Evolutionary conservation across 2,113 vertebrate species (phyloP).

Genomic region (Symphodus melops): DNA sequence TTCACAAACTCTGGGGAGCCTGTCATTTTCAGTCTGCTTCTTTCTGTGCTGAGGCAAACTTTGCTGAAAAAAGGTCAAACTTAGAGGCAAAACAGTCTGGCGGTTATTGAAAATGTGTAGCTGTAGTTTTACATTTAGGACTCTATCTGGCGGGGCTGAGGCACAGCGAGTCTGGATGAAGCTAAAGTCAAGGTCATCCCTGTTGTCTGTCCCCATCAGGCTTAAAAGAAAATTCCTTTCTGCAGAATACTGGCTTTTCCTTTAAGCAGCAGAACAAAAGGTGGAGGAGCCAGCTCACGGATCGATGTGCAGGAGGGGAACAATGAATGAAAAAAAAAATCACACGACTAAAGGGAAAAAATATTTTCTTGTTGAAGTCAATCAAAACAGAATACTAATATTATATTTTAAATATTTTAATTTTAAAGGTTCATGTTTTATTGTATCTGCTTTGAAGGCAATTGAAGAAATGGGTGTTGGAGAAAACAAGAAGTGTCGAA

Average conservation of each 20-base stretch:
- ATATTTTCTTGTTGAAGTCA: conserved; percentile 36
- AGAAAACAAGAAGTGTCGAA: conserved; percentile 1
- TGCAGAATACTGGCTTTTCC: conserved; percentile 42
- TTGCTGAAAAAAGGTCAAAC: conserved; percentile 68
- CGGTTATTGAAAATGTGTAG: conserved; percentile 66
- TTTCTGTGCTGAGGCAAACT: conserved; percentile 42
- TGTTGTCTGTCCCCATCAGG: conserved; percentile 69
- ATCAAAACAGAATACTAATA: conserved; percentile 34
- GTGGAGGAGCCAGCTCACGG: conserved; percentile 43
- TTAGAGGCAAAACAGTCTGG: conserved; percentile 48
- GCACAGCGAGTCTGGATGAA: conserved; percentile 41
- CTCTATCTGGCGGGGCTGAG: conserved; percentile 49
- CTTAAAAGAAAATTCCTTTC: conserved; percentile 65
- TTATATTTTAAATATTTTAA: no score
- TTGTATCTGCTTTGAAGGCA: conserved; percentile 5
- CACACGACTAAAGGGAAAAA: conserved; percentile 35
- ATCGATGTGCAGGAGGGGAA: conserved; percentile 64
- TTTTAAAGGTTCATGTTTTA: conserved; percentile 9
- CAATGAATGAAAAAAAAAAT: conserved; percentile 41
- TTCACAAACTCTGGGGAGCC: conserved; percentile 53
- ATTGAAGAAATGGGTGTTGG: not conserved
- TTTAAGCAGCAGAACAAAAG: conserved; percentile 64
- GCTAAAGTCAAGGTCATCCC: conserved; percentile 72
- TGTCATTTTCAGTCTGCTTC: conserved; percentile 46
- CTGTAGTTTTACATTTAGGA: conserved; percentile 60